Percentiles rank a stretch among this genome's conserved stretches.
These are phyloP conservation scores for Tryphoninae sp. DNA, from an alignment of 2,888 invertebrate species.

Conservation along the genomic window DNA sequence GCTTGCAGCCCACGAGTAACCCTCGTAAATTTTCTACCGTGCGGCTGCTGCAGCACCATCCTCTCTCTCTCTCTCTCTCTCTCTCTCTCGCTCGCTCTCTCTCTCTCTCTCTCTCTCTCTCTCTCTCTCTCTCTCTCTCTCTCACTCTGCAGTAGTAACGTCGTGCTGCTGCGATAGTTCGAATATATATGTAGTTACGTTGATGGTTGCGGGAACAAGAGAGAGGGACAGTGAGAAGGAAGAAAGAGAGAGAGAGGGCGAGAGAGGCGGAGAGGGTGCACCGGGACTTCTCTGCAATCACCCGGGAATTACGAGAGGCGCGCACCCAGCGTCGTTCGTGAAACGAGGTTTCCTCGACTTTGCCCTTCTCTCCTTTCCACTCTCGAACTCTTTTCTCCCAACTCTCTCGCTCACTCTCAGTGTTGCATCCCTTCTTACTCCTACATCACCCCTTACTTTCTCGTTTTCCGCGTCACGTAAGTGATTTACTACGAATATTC, in stretches of 20 bases:
- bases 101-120: background rate
- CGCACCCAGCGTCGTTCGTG: slow-evolving; percentile 54
- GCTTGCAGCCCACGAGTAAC: slow-evolving; percentile 59
- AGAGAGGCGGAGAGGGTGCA: slow-evolving; percentile 35
- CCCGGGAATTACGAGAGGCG: slow-evolving; percentile 62
- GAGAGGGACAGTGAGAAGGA: slow-evolving; percentile 26
- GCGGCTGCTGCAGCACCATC: slow-evolving; percentile 60
- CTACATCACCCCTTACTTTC: slow-evolving; percentile 22
- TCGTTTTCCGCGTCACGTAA: slow-evolving; percentile 44
- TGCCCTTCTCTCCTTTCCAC: slow-evolving; percentile 22
- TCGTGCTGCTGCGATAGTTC: slow-evolving; percentile 52
- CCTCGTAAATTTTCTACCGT: slow-evolving; percentile 67
- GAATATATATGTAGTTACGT: background rate
- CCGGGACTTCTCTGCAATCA: slow-evolving; percentile 53
- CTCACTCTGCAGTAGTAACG: slow-evolving; percentile 53
- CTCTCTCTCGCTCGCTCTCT: background rate
- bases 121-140: background rate
- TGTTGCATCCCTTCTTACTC: background rate
- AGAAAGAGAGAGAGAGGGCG: slow-evolving; percentile 30
- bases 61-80: background rate
- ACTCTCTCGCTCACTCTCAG: slow-evolving; percentile 7
- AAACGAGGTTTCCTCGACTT: slow-evolving; percentile 62
- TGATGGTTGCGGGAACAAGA: slow-evolving; percentile 44
- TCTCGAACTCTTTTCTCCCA: slow-evolving; percentile 6
- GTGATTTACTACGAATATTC: slow-evolving; percentile 61